phyloP scores from a whole-genome alignment of 2,797 vertebrate genomes.

The Sorex maritimensis region DNA sequence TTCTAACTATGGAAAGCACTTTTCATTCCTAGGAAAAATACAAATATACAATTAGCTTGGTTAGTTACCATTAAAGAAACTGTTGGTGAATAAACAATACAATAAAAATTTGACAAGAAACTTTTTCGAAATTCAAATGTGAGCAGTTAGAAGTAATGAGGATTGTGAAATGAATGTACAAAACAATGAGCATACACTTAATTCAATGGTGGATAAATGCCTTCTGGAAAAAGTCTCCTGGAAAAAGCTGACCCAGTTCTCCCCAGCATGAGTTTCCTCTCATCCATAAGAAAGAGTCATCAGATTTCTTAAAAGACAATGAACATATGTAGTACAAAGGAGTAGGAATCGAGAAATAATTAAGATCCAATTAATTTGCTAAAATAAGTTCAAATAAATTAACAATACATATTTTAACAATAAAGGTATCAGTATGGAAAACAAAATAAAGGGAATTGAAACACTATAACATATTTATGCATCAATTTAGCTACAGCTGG shows the following conservation, averaged over 20 bases:
- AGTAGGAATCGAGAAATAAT: not conserved
- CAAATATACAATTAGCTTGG: slow-evolving; percentile 1
- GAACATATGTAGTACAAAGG: not conserved
- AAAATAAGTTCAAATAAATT: slow-evolving; percentile 14
- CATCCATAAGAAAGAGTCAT: not conserved
- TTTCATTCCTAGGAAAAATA: not conserved
- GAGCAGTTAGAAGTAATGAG: not conserved
- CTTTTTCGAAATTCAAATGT: not conserved
- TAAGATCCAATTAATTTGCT: slow-evolving; percentile 15
- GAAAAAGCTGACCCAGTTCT: not conserved
- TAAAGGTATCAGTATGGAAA: not conserved
- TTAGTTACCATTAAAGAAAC: slow-evolving; percentile 28
- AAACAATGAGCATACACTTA: not conserved
- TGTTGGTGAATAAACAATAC: not conserved
- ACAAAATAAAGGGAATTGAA: not conserved
- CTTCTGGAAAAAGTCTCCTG: not conserved
- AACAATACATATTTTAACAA: not conserved
- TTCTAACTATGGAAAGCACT: too few species aligned
- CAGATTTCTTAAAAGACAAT: not conserved
- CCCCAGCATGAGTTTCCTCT: not conserved
- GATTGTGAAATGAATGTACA: slow-evolving; percentile 1
- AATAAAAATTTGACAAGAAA: slow-evolving; percentile 9
- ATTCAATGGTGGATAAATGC: not conserved
- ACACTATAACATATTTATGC: not conserved
- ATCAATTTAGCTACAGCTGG: not conserved